Base-by-base conservation (phyloP, 2,888 invertebrate species). In the Nephrotoma appendiculata region DNA sequence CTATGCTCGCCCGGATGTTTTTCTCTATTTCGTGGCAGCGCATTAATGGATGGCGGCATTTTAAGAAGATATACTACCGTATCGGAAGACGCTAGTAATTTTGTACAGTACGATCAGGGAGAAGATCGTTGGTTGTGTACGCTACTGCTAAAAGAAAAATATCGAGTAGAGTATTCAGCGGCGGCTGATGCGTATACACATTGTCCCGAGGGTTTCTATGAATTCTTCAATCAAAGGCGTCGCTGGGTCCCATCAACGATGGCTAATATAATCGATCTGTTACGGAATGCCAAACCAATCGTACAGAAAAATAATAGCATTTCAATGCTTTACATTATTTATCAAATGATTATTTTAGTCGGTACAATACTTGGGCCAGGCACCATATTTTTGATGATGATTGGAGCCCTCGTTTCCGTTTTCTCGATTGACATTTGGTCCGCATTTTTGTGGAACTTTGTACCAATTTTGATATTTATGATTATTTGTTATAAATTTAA, bases 101-200 rank as follows among this genome's bases (percentile, higher is more conserved):
- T 95, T 89, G 97, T 98, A 31, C 98, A 98, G 90, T 98, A 97
- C 90, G 98, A 98, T 94, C 97, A 98, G 92, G 97, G 98, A 12
- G 98, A 99, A 91, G 98, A 99, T 92, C 94, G 98, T 88, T 98
- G 98, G 98, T 92, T 98, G 7, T 98, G 98, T 90, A 98, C 98
- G 0, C 92, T 98, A 86, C 92, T 99, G 0, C 93, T 98, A 0
- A 98, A 98, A 91, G 94, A 97, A 88, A 98, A 98, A 0, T 98
- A 97, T 90, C 94, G 97, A 41, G 95, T 99, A 0, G 98, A 98
- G 90, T 98, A 98, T 91, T 97, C 97, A 0, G 98, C 98, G 0
- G 98, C 98, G 0, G 96, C 98, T 0, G 98, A 98, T 90, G 97
- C 98, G 0, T 96, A 96, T 91, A 99, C 98, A 0, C 98, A 98